phyloP scores from a whole-genome alignment of 2,113 vertebrate species.

The Hystrix brachyura region DNA sequence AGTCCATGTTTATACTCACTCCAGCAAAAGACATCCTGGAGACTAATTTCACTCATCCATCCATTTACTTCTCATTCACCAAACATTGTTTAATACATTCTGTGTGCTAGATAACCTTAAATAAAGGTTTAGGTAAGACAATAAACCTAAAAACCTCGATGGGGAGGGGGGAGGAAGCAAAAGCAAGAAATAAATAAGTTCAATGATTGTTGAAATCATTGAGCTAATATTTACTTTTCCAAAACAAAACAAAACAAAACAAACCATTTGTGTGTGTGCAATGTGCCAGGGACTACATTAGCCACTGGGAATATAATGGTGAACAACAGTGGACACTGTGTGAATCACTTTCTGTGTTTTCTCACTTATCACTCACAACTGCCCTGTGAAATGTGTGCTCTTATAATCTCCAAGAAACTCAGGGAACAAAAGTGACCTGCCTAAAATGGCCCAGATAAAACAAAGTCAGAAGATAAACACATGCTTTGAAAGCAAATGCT shows the following conservation, averaged over 20 bases:
- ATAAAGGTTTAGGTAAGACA: not conserved
- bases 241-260: not conserved
- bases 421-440: not conserved
- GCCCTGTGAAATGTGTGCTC: not conserved
- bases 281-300: not conserved
- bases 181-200: not conserved
- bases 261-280: not conserved
- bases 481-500: not conserved
- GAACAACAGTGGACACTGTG: not conserved
- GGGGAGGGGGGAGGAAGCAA: not conserved
- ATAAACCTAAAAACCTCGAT: not conserved
- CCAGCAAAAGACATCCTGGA: not conserved
- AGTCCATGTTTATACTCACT: not conserved
- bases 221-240: not conserved
- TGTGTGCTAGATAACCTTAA: not conserved
- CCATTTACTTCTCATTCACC: constrained; percentile 9
- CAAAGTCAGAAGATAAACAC: not conserved
- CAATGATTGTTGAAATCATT: not conserved
- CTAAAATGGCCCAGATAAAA: constrained; percentile 5
- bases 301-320: not conserved
- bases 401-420: not conserved
- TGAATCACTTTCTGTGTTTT: not conserved
- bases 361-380: not conserved
- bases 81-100: not conserved
- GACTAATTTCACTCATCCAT: not conserved